Base-by-base conservation (phyloP, 2,797 vertebrate species). In the Melopsittacus undulatus region DNA sequence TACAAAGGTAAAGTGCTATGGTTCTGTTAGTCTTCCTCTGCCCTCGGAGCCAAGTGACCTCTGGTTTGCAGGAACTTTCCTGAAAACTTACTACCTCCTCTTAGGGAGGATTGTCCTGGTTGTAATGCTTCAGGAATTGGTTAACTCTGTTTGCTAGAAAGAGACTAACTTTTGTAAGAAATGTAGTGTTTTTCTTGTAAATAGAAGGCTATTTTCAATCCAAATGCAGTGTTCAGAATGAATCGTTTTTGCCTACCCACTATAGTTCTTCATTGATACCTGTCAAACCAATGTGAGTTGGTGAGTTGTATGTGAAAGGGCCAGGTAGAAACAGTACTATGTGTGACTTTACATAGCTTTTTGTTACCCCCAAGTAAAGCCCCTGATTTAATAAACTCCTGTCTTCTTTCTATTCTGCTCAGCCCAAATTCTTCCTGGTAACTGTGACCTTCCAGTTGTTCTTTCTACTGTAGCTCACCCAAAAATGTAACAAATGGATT, bases 1-100 rank as follows among this genome's bases (percentile, higher is more conserved):
- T 99, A 72, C 99, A 99, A 97, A 99, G 99, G 99, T 99, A 98
- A 98, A 54, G 83, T 74, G 24, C 14, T 23, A 8, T 0, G 11
- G 23, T 90, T 92, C 67, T 84, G 12, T 32, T 79, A 29, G 15
- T 76, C n/a, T 79, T 88, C 8, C 22, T 94, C 36, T 89, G 43
- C 36, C 40, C 68, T 86, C 88, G 57, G 24, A 81, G 48, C 61
- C 13, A 20, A 29, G 10, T 54, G 38, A 86, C 43, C 7, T 11
- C 57, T 92, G 43, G 26, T 93, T 36, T 90, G 57, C 13, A 34
- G 64, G 43, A 94, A 26, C 21, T 92, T 70, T 8, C 10, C 21
- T 68, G 30, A 94, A 83, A 88, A 59, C 32, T 45, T 29, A 36
- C 18, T 83, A 0, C 7, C 11, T 83, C 6, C 9, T 85, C 14